Evolutionary conservation across 2,797 vertebrate species (phyloP).

Genomic region (Channallabes apus): DNA sequence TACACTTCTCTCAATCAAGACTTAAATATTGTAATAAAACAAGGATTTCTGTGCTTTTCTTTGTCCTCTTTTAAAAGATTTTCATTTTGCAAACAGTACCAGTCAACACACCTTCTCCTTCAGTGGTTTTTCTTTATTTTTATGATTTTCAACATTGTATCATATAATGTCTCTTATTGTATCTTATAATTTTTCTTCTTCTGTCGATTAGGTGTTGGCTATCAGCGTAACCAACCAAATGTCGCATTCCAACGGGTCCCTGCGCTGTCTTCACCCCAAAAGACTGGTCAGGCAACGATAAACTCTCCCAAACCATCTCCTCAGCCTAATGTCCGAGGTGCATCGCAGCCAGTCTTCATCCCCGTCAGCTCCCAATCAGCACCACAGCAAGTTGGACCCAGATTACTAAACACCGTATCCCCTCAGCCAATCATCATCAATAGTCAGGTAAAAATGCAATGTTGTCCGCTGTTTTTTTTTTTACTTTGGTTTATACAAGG

Average conservation of each 20-base stretch:
- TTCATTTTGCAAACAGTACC: no score
- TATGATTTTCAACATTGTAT: no score
- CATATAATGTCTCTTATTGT: no score
- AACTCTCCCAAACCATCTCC: constrained; percentile 60
- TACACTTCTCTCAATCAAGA: no score
- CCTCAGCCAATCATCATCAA: constrained; percentile 70
- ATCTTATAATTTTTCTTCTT: no score
- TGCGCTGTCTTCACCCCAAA: constrained; percentile 66
- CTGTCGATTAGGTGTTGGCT: constrained; percentile 42
- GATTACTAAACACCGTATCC: constrained; percentile 62
- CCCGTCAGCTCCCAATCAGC: constrained; percentile 59
- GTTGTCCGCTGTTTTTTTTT: background rate
- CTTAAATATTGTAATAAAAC: no score
- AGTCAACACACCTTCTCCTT: no score
- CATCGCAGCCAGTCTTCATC: constrained; percentile 68
- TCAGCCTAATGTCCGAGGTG: constrained; percentile 62
- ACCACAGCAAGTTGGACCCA: constrained; percentile 57
- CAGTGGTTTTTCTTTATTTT: no score
- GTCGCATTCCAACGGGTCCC: constrained; percentile 57
- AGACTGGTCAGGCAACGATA: constrained; percentile 62
- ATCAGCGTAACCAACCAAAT: constrained; percentile 64
- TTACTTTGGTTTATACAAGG: background rate
- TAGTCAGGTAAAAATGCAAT: constrained; percentile 67
- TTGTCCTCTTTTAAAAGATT: no score
- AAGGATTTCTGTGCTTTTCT: no score